phyloP scores from a whole-genome alignment of 2,888 invertebrate genomes.

The Cybosia mesomella region DNA sequence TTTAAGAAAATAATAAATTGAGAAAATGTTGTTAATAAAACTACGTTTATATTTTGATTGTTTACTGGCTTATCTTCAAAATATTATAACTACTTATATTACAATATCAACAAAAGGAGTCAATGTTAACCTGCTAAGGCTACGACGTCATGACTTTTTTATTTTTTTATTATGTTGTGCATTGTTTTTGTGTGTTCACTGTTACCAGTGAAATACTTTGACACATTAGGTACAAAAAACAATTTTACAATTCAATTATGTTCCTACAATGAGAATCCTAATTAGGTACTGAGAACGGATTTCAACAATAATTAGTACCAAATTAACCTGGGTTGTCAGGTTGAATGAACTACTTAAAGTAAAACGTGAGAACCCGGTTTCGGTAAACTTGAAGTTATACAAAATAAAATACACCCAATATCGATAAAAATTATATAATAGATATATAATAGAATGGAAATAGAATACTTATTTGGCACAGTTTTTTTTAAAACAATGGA shows the following conservation, averaged over 20 bases:
- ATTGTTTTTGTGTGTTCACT: no score
- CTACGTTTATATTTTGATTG: not conserved
- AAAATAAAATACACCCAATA: not conserved
- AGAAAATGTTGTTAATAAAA: not conserved
- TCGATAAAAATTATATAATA: not conserved
- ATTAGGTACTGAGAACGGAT: not conserved
- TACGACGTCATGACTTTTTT: not conserved
- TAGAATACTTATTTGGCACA: no score
- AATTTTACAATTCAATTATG: not conserved
- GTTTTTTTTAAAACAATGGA: no score
- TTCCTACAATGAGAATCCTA: not conserved
- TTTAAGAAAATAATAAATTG: not conserved
- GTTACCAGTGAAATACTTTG: not conserved
- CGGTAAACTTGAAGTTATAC: not conserved
- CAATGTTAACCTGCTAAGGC: no score
- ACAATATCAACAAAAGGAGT: not conserved
- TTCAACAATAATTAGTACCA: not conserved
- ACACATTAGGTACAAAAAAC: not conserved
- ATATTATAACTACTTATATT: constrained; percentile 2
- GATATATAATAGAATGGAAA: no score
- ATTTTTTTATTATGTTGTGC: not conserved
- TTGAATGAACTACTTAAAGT: no score
- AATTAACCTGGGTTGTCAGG: no score
- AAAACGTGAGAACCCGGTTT: no score
- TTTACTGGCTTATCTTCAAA: constrained; percentile 1